Evolutionary conservation across 2,113 vertebrate genomes (phyloP), one percentile per base, ranked within the genome.

Genomic region (Sprattus sprattus): DNA sequence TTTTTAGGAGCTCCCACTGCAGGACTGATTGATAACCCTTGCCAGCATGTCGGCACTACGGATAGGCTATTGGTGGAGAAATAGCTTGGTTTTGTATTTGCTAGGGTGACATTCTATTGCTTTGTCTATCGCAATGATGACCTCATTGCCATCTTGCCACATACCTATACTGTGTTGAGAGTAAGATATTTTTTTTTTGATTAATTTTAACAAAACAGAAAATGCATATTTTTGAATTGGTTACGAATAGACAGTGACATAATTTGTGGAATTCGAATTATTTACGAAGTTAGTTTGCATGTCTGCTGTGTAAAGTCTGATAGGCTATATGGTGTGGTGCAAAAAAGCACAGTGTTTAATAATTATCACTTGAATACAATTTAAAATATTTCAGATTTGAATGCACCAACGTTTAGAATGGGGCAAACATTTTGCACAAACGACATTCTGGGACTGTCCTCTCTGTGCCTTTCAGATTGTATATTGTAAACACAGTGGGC

Each of bases 1-100:
- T 83, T 85, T 86, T 87, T 75, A 86, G 83, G 84, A 83, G 84
- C 88, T 85, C 28, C 87, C 90, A 88, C 87, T 88, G 87, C 85
- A 88, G 60, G 82, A 84, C 87, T 86, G 81, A 86, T 88, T 88
- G 86, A 86, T 85, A 83, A 84, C 88, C 86, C 89, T 85, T 54
- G 80, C 49, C 71, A 86, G 86, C 64, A 60, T 18, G 3, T 28
- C 50, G 32, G 45, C 57, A 15, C 15, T 46, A 81, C 47, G 45
- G 82, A 54, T 75, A 84, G 83, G 57, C 49, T 81, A 46, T 9
- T 71, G 81, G 47, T 57, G 64, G 32, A 83, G 57, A 80, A 83
- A 83, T 18, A 71, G 39, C 39, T 39, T 39, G 39, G 39, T 39
- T 39, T 39, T 39, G 39, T 39, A 39, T 1, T 39, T 1, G 39